These are phyloP conservation scores for Steromphala cineraria DNA, from an alignment of 2,888 invertebrate species.

Conservation along the genomic window DNA sequence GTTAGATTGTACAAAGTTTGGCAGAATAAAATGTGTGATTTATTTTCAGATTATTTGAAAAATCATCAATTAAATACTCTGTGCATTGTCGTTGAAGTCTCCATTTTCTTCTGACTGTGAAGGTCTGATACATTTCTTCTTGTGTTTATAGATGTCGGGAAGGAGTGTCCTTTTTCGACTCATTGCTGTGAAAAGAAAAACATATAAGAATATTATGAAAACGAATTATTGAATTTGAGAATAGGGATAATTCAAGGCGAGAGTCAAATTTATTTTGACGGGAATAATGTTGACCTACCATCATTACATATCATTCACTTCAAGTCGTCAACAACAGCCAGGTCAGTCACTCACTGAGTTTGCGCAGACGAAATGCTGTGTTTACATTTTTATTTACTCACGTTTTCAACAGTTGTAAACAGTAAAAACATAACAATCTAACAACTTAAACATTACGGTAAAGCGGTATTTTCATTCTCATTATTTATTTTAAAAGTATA, in stretches of 20 bases:
- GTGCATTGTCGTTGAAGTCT: constrained; percentile 15
- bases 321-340: neutral
- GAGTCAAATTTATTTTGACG: no score
- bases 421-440: neutral
- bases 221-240: no score
- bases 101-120: constrained; percentile 20
- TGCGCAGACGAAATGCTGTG: neutral
- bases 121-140: constrained; percentile 43
- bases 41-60: neutral
- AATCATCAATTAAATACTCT: neutral
- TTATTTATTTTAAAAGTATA: neutral
- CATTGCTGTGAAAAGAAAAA: constrained; percentile 41
- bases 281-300: no score
- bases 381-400: no score
- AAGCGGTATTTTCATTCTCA: neutral
- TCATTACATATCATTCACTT: no score
- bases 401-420: neutral
- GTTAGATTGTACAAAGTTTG: no score
- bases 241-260: no score
- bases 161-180: constrained; percentile 61
- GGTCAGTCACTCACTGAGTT: neutral
- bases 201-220: neutral
- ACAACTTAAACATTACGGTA: neutral
- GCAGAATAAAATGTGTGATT: no score
- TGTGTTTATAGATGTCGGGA: constrained; percentile 57